These are phyloP conservation scores for Augiades crinisus DNA, from an alignment of 2,888 invertebrate species.

Conservation along the genomic window DNA sequence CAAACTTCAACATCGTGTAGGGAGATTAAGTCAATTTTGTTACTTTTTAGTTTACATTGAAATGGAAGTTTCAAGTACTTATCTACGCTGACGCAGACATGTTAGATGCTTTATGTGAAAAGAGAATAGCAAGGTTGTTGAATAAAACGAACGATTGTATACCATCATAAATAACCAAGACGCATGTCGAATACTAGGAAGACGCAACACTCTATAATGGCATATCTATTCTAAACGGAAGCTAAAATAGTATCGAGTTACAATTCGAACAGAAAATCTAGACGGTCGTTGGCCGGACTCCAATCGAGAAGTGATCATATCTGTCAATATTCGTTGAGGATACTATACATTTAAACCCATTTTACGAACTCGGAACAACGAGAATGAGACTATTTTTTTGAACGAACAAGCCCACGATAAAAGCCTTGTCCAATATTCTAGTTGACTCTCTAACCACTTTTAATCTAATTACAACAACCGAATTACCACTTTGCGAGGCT, in stretches of 20 bases:
- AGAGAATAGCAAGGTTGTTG: constrained; percentile 9
- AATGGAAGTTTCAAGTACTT: neutral
- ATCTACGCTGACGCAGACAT: neutral
- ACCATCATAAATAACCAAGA: constrained; percentile 57
- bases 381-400: constrained; percentile 36
- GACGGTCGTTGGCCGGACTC: constrained; percentile 71
- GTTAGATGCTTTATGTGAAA: neutral
- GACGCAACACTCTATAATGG: constrained; percentile 68
- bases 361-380: constrained; percentile 44
- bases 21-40: no score
- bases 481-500: constrained; percentile 62
- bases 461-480: constrained; percentile 70
- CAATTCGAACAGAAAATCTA: constrained; percentile 76
- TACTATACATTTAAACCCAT: constrained; percentile 64
- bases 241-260: constrained; percentile 67
- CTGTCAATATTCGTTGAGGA: constrained; percentile 77
- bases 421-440: constrained; percentile 38
- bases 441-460: constrained; percentile 48
- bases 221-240: constrained; percentile 76
- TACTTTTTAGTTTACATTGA: no score
- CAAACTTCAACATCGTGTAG: no score
- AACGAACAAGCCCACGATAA: constrained; percentile 30
- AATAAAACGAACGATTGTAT: constrained; percentile 9
- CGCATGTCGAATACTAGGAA: constrained; percentile 63
- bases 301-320: constrained; percentile 78